Percentiles rank a stretch among this genome's conserved stretches.
Conservation (phyloP, 1,140 invertebrate genomes). For the Drosophila nasuta region DNA sequence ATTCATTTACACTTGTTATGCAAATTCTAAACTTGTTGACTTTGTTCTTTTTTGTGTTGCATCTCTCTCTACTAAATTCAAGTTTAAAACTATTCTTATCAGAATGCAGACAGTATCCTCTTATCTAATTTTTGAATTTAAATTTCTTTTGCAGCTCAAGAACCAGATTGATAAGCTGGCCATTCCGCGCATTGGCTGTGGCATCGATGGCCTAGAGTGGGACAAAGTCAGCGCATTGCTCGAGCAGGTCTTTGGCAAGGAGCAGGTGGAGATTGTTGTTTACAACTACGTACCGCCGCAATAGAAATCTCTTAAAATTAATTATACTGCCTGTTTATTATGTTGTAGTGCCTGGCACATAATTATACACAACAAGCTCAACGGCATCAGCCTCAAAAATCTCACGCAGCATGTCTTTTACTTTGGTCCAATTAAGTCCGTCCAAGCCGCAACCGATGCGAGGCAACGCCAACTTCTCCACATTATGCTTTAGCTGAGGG, state of each 20-base stretch:
- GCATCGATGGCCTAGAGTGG: constrained; percentile 88
- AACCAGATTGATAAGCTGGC: constrained; percentile 86
- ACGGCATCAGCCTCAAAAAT: constrained; percentile 85
- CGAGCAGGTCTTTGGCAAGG: constrained; percentile 85
- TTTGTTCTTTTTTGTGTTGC: no score
- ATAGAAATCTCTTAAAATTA: constrained; percentile 7
- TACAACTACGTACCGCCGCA: constrained; percentile 85
- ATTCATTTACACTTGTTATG: no score
- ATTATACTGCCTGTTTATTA: constrained; percentile 16
- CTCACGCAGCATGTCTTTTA: constrained; percentile 85
- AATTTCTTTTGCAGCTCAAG: constrained; percentile 73
- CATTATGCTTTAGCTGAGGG: constrained; percentile 75
- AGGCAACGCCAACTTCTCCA: constrained; percentile 87
- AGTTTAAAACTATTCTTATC: no score
- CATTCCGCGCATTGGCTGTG: constrained; percentile 88
- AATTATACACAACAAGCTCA: constrained; percentile 86
- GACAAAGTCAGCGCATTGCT: constrained; percentile 86
- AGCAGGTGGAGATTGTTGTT: constrained; percentile 85
- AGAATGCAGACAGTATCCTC: no score
- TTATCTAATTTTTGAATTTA: no score
- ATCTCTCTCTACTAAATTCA: no score
- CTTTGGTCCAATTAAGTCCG: constrained; percentile 86
- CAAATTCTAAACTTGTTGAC: no score
- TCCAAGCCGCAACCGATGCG: constrained; percentile 88
- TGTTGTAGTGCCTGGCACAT: constrained; percentile 49